Percentiles rank a stretch among this genome's conserved stretches.
Conservation (phyloP, 2,113 vertebrate species). For the Peucedramus taeniatus region DNA sequence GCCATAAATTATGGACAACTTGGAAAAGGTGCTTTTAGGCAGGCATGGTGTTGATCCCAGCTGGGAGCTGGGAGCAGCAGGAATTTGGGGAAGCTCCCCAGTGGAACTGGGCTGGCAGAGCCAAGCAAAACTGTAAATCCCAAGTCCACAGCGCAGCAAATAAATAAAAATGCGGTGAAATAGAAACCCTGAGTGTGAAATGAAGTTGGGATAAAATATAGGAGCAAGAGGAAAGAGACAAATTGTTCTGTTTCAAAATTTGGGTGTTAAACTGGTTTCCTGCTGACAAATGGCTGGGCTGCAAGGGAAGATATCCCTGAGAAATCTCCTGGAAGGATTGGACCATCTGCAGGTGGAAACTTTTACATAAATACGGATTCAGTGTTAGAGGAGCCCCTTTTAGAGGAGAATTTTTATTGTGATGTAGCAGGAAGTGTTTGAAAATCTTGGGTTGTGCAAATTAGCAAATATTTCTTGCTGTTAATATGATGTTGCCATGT, state of each 20-base stretch:
- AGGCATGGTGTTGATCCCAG: neutral
- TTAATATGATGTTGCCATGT: neutral
- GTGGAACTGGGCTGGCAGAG: neutral
- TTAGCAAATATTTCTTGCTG: neutral
- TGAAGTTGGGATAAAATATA: neutral
- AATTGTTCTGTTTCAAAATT: neutral
- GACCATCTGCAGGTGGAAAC: neutral
- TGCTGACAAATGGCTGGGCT: neutral
- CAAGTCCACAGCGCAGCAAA: accelerated
- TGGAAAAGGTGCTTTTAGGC: neutral
- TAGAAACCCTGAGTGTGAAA: accelerated
- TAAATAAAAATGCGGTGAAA: neutral
- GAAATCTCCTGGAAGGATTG: neutral
- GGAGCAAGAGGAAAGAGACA: neutral
- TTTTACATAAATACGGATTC: neutral
- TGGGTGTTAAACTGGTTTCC: neutral
- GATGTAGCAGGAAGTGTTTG: neutral
- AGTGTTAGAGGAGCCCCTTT: neutral
- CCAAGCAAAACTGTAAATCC: neutral
- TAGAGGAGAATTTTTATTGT: neutral
- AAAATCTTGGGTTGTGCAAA: neutral
- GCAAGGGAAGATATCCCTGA: neutral
- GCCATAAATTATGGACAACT: neutral
- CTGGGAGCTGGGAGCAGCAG: neutral
- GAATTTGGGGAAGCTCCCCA: neutral